Percentiles rank a stretch among this genome's conserved stretches.
Conservation (phyloP, 2,888 invertebrate species). For the Seira musarum region DNA sequence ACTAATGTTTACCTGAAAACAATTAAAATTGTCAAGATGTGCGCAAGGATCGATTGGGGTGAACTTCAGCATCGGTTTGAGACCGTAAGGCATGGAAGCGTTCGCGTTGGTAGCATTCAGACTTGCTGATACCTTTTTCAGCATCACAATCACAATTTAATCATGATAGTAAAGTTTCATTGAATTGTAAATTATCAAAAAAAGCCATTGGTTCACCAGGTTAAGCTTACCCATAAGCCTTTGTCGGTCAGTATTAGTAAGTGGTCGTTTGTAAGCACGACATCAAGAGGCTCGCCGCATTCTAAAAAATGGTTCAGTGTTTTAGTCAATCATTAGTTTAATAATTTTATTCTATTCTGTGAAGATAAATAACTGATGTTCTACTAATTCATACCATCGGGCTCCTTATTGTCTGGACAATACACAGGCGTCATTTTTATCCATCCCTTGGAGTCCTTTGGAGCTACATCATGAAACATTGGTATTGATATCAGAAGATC, state of each 20-base stretch:
- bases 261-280: constrained; percentile 58
- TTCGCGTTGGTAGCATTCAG: constrained; percentile 38
- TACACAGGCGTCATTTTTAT: constrained; percentile 25
- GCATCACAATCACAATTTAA: too few relatives aligned
- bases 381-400: constrained; percentile 13
- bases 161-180: too few relatives aligned
- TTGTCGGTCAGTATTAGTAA: constrained; percentile 52
- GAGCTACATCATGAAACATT: constrained; percentile 18
- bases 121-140: constrained; percentile 23
- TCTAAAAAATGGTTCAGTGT: constrained; percentile 31
- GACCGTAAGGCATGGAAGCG: constrained; percentile 4
- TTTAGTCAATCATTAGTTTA: too few relatives aligned
- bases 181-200: neutral
- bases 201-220: neutral
- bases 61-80: constrained; percentile 55
- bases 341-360: too few relatives aligned
- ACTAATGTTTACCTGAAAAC: constrained; percentile 34
- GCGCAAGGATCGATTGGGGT: constrained; percentile 58
- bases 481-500: constrained; percentile 14
- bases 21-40: constrained; percentile 31
- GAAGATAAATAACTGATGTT: neutral
- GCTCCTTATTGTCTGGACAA: constrained; percentile 2
- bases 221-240: constrained; percentile 52
- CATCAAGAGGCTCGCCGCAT: constrained; percentile 53
- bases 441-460: constrained; percentile 12